phyloP scores from a whole-genome alignment of 2,888 invertebrate species.

The Nipponacmea schrenckii region DNA sequence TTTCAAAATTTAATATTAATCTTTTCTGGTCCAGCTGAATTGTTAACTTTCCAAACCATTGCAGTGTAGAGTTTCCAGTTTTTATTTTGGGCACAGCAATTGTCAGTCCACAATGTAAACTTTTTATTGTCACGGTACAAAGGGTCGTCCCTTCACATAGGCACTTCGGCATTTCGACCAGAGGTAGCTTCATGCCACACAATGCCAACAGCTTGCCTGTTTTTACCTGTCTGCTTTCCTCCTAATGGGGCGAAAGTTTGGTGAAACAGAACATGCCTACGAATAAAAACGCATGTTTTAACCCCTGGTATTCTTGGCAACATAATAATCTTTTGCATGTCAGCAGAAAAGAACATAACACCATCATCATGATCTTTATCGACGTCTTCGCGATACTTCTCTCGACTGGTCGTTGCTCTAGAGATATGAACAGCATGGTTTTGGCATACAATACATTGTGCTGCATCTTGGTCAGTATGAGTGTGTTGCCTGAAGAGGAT shows the following conservation, averaged over 20 bases:
- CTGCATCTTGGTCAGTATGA: not conserved
- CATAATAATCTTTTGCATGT: conserved; percentile 8
- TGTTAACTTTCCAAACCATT: conserved; percentile 13
- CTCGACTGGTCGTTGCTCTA: not conserved
- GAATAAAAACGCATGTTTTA: not conserved
- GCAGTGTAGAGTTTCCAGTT: conserved; percentile 6
- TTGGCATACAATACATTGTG: not conserved
- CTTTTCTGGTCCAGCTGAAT: not conserved
- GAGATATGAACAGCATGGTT: not conserved
- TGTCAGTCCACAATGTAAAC: not conserved
- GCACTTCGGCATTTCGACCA: not conserved
- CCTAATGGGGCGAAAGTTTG: not conserved
- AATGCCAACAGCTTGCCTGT: not conserved
- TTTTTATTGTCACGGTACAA: not conserved
- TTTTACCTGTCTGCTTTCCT: not conserved
- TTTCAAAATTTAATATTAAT: conserved; percentile 15
- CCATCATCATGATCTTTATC: not conserved
- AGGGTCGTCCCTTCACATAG: not conserved
- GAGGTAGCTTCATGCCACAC: not conserved
- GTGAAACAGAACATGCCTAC: not conserved
- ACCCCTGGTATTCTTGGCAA: not conserved
- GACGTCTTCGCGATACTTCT: not conserved
- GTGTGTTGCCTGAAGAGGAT: not conserved
- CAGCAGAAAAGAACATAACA: not conserved
- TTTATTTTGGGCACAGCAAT: conserved; percentile 6